These are phyloP conservation scores for Ceraclea dissimilis DNA, from an alignment of 2,888 invertebrate genomes.

Conservation along the genomic window DNA sequence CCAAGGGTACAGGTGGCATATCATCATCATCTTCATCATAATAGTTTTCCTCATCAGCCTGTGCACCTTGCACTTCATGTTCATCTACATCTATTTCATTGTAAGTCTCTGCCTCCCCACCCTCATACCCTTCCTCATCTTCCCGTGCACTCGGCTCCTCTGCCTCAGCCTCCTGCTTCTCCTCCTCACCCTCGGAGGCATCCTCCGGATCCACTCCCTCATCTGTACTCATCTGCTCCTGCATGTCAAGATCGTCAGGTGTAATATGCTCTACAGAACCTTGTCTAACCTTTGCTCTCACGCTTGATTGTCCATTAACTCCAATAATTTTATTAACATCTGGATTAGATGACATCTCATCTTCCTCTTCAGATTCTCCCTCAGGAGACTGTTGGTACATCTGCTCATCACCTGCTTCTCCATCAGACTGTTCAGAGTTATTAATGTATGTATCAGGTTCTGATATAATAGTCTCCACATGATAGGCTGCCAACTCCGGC, in stretches of 20 bases:
- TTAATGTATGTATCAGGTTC: constrained; percentile 40
- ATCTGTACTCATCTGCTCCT: constrained; percentile 6
- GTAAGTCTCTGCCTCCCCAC: constrained; percentile 30
- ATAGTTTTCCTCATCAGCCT: constrained; percentile 12
- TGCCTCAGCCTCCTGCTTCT: constrained; percentile 14
- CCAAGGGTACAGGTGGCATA: constrained; percentile 34
- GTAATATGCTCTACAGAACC: constrained; percentile 1
- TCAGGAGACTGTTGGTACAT: constrained; percentile 27
- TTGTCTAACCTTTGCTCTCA: neutral
- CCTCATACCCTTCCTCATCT: constrained; percentile 27
- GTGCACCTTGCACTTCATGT: neutral
- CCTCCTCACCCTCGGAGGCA: constrained; percentile 12
- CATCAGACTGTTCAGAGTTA: constrained; percentile 27
- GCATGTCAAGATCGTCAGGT: constrained; percentile 4
- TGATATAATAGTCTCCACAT: constrained; percentile 45
- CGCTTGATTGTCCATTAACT: constrained; percentile 14
- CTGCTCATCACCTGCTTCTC: constrained; percentile 25
- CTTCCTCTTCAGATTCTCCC: constrained; percentile 47
- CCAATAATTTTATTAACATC: constrained; percentile 25
- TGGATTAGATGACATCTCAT: constrained; percentile 38
- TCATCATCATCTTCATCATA: constrained; percentile 33
- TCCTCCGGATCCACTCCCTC: neutral
- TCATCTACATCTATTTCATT: constrained; percentile 19
- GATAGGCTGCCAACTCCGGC: constrained; percentile 47
- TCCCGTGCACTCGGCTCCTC: constrained; percentile 7